These are phyloP conservation scores for Ditula angustiorana DNA, from an alignment of 2,888 invertebrate genomes.

Conservation along the genomic window DNA sequence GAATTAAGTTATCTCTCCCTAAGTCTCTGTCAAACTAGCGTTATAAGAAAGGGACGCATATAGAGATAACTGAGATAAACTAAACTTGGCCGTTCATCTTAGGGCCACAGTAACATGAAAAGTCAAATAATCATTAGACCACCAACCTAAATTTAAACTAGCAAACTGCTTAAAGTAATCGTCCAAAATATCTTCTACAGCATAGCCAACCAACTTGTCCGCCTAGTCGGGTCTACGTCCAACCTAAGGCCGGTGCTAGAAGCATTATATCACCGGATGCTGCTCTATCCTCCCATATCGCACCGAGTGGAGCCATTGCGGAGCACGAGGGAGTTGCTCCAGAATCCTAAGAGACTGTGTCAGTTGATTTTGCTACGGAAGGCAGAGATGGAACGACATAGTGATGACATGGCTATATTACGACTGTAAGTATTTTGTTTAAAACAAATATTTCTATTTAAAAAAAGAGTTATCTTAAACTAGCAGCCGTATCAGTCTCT, in stretches of 20 bases:
- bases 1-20: no score
- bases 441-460: no score
- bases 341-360: constrained; percentile 91
- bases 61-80: no score
- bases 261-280: constrained; percentile 96
- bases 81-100: no score
- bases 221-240: constrained; percentile 94
- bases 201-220: constrained; percentile 95
- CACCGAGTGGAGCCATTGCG: constrained; percentile 94
- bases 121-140: no score
- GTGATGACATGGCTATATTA: constrained; percentile 93
- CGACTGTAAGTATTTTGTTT: constrained; percentile 86
- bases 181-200: constrained; percentile 70
- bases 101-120: no score
- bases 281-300: constrained; percentile 93
- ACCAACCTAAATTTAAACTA: background rate
- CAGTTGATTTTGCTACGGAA: constrained; percentile 90
- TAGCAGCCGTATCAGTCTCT: no score
- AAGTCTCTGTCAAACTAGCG: no score
- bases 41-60: no score
- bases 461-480: no score
- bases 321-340: constrained; percentile 92
- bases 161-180: background rate
- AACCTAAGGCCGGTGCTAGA: constrained; percentile 96
- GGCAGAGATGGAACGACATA: constrained; percentile 81